phyloP scores from a whole-genome alignment of 2,888 invertebrate species.

The Heliconius hortense region DNA sequence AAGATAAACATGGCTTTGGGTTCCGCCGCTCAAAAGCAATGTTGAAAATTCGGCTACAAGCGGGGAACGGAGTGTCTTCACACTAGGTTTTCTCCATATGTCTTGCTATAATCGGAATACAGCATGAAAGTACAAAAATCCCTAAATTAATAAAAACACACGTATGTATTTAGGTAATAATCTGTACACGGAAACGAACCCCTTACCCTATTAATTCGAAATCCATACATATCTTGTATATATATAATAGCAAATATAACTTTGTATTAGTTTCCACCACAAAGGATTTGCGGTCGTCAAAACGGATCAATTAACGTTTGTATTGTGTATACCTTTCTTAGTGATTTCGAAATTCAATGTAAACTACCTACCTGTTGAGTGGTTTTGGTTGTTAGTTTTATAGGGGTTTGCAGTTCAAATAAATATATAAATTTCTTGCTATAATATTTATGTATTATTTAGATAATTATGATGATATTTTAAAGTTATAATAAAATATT shows the following conservation, averaged over 20 bases:
- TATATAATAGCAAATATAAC: slow-evolving; percentile 8
- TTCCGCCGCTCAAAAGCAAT: neutral
- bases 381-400: neutral
- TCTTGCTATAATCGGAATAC: neutral
- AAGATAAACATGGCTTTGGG: neutral
- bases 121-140: neutral
- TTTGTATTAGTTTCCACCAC: slow-evolving; percentile 32
- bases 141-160: no score
- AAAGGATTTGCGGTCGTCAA: slow-evolving; percentile 35
- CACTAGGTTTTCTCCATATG: rapidly evolving
- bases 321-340: slow-evolving; percentile 14
- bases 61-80: neutral
- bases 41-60: neutral
- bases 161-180: neutral
- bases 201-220: slow-evolving; percentile 11
- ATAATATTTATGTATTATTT: no score
- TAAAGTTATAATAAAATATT: no score
- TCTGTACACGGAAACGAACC: neutral
- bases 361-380: neutral
- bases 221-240: neutral
- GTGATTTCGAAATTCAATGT: neutral
- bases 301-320: slow-evolving; percentile 32
- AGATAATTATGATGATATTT: no score
- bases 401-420: neutral
- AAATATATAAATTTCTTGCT: neutral